These are phyloP conservation scores for Trachelus troglodyta DNA, from an alignment of 2,888 invertebrate species.

Conservation along the genomic window DNA sequence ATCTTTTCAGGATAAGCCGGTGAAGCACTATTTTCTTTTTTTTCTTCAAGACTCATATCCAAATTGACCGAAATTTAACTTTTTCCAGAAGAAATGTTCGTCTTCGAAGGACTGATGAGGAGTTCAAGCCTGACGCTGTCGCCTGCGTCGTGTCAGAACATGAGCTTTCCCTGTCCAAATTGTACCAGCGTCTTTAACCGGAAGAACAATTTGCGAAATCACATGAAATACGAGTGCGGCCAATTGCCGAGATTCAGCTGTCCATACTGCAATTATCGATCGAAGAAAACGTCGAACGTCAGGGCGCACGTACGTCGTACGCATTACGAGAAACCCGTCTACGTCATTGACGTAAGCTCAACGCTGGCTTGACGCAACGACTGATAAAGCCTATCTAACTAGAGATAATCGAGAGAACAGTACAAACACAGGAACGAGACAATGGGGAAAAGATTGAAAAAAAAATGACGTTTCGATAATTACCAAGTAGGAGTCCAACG, in stretches of 20 bases:
- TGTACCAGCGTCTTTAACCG: conserved; percentile 26
- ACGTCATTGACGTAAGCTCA: not conserved
- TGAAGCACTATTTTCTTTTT: not conserved
- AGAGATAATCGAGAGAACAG: not conserved
- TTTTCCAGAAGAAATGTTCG: not conserved
- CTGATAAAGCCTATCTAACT: not conserved
- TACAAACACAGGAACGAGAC: not conserved
- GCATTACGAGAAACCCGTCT: conserved; percentile 29
- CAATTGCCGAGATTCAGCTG: conserved; percentile 54
- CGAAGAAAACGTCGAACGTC: conserved; percentile 47
- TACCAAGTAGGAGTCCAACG: not conserved
- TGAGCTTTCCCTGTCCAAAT: conserved; percentile 10
- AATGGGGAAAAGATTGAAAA: not conserved
- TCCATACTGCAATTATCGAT: conserved; percentile 51
- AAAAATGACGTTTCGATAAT: not conserved
- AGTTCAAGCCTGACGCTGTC: conserved; percentile 13
- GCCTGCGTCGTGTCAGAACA: not conserved
- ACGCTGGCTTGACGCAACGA: not conserved
- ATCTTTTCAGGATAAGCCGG: not conserved
- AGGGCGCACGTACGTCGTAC: conserved; percentile 45
- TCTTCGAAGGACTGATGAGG: conserved; percentile 27
- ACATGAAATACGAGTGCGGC: conserved; percentile 38
- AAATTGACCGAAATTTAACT: not conserved
- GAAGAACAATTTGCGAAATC: conserved; percentile 34
- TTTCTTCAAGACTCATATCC: not conserved